Evolutionary conservation across 1,140 invertebrate genomes (phyloP), one percentile per base, ranked within the genome.

Genomic region (Gryllus bimaculatus): DNA sequence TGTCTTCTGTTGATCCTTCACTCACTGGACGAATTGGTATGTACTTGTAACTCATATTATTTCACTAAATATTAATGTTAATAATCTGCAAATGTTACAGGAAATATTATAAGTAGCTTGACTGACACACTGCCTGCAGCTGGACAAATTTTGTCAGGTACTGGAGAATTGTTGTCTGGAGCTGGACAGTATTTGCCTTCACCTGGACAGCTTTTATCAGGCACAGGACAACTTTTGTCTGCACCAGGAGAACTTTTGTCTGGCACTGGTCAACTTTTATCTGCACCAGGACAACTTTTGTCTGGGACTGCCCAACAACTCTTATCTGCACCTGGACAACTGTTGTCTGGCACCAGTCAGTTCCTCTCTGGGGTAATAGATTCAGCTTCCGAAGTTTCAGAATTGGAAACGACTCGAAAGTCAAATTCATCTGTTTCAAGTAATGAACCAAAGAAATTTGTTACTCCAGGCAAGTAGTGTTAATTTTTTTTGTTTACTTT

Each of bases 1-100:
- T 79, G 47, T 12, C 48, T 12, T 79, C 79, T 21, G 49, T 79
- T n/a, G 79, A 79, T 79, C 79, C 75, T 26, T 76, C 75, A 26
- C 6, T 79, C 8, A 39, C 39, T 54, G 75, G 15, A 15, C 15
- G 48, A 26, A 76, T 54, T 47, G 79, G 79, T 79, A 20, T 0
- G 79, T 26, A 8, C 74, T 66, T 66, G 54, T 66, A 13, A 13
- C 54, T 3, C 18, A 13, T 13, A 66, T 66, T 66, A 13, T 66
- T 66, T 66, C 26, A 39, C 26, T 39, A 39, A 39, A 66, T 66
- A 13, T 10, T 66, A 66, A 13, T 18, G 54, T 13, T 10, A 13
- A 66, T 18, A 13, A 66, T 66, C 7, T 66, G 54, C 54, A 66
- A 66, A 3, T 66, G 1, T 66, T 3, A 13, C 18, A 66, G 54